Conservation (phyloP, 2,797 vertebrate species). For the Coilia nasus region DNA sequence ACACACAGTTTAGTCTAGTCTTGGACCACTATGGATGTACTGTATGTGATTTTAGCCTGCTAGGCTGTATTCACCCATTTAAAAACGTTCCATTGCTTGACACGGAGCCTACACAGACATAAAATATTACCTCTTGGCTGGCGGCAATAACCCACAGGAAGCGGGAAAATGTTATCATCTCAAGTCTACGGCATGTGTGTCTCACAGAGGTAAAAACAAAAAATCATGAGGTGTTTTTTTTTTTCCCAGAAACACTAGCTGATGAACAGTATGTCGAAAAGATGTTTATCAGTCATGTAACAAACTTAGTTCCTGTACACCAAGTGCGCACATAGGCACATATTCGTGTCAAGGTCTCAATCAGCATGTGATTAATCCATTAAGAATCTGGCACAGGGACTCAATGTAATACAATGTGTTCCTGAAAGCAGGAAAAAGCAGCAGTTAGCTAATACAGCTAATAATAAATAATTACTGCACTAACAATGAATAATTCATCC, state of each 20-base stretch:
- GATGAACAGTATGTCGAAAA: not conserved
- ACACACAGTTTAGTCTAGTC: not conserved
- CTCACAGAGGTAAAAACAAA: not conserved
- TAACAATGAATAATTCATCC: not conserved
- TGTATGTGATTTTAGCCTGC: not conserved
- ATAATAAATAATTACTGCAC: constrained; percentile 10
- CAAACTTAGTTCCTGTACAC: not conserved
- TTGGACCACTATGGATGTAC: not conserved
- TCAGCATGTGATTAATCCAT: not conserved
- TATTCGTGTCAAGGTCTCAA: constrained; percentile 1
- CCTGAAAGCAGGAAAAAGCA: not conserved
- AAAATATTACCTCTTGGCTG: not conserved
- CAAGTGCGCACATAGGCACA: not conserved
- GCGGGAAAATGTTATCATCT: not conserved
- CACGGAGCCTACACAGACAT: not conserved
- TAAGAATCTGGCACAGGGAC: not conserved
- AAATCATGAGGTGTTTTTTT: not conserved
- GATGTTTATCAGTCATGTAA: not conserved
- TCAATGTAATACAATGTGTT: not conserved
- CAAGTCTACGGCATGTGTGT: not conserved
- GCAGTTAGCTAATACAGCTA: not conserved
- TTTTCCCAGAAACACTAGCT: not conserved
- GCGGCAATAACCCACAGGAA: no score
- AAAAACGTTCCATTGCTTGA: not conserved
- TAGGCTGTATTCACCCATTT: not conserved